Conservation (phyloP, 2,797 vertebrate species). For the Erithacus rubecula region DNA sequence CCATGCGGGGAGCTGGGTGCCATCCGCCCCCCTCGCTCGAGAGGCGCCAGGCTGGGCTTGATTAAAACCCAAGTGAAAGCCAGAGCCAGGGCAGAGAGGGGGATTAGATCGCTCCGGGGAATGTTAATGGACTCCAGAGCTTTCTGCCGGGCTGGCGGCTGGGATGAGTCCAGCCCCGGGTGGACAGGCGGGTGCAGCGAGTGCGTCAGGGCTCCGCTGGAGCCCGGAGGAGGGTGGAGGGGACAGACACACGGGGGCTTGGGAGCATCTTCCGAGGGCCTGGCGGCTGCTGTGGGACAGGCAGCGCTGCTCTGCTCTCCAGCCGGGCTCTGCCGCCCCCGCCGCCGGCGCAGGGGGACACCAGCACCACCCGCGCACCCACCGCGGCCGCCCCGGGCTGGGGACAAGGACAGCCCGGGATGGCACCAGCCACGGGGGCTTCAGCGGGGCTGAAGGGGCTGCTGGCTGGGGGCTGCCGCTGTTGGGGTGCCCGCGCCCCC, state of each 20-base stretch:
- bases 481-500: neutral
- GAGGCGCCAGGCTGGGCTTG: constrained; percentile 53
- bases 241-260: neutral
- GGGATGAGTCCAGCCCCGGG: neutral
- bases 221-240: neutral
- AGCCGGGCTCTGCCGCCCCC: neutral
- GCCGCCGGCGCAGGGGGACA: neutral
- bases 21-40: neutral
- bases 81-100: constrained; percentile 47
- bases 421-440: neutral
- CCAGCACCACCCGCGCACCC: neutral
- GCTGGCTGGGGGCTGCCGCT: neutral
- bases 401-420: rapidly evolving
- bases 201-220: neutral
- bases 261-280: neutral
- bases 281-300: neutral
- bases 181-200: neutral
- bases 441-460: neutral
- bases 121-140: constrained; percentile 53
- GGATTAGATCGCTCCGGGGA: constrained; percentile 41
- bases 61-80: constrained; percentile 36
- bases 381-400: too few species aligned
- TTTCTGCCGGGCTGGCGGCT: constrained; percentile 9
- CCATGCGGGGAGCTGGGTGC: neutral
- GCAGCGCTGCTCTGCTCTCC: neutral